Percentiles rank a stretch among this genome's conserved stretches.
Evolutionary conservation across 1,140 invertebrate species (phyloP).

Genomic region (Capitella teleta): DNA sequence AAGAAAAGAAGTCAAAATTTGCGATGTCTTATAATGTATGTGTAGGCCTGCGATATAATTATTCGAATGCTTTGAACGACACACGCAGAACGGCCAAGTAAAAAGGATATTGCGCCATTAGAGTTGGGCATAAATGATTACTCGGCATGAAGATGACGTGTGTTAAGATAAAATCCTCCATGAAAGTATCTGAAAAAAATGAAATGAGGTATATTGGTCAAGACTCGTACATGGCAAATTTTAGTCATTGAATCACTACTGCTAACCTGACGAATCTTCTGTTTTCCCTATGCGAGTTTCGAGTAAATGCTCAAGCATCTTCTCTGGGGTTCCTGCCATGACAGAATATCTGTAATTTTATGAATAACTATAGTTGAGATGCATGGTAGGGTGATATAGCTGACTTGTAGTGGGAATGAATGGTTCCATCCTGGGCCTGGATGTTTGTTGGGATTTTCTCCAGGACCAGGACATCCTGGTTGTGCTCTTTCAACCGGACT

Average conservation of each 20-base stretch:
- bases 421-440: conserved; percentile 25
- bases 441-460: conserved; percentile 55
- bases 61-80: background rate
- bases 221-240: background rate
- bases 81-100: background rate
- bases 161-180: conserved; percentile 78
- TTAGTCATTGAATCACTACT: no score
- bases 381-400: conserved; percentile 6
- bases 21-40: background rate
- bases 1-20: background rate
- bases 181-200: conserved; percentile 52
- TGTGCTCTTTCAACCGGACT: conserved; percentile 73
- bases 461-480: conserved; percentile 70
- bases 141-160: conserved; percentile 76
- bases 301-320: conserved; percentile 75
- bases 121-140: conserved; percentile 60
- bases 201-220: background rate
- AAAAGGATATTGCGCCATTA: conserved; percentile 52
- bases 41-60: background rate
- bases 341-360: conserved; percentile 61
- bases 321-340: conserved; percentile 75
- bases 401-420: conserved; percentile 54
- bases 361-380: background rate
- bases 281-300: conserved; percentile 59
- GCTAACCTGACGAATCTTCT: no score